A percentile compares a stretch with the other conserved stretches of the same genome.
Conservation (phyloP, 2,797 vertebrate species). For the Anguilla pacifica region DNA sequence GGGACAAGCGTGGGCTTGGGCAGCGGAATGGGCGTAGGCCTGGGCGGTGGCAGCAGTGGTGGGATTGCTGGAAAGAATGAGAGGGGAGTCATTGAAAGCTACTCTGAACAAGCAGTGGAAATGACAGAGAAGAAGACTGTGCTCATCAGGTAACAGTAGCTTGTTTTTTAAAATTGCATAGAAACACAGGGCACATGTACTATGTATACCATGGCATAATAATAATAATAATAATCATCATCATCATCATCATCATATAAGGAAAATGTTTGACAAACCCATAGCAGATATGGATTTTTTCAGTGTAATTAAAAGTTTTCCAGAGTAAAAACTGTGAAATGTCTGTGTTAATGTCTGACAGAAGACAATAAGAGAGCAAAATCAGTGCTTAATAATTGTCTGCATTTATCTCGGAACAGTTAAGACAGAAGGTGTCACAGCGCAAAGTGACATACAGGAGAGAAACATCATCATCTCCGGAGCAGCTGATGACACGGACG, state of each 20-base stretch:
- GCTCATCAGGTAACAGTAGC: conserved; percentile 74
- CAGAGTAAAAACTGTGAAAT: too few relatives aligned
- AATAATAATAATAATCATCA: background rate
- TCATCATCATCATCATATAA: background rate
- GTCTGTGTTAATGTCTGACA: too few relatives aligned
- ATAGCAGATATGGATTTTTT: background rate
- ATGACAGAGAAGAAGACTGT: conserved; percentile 74
- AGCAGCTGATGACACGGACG: conserved; percentile 68
- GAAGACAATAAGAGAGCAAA: background rate
- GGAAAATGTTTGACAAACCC: background rate
- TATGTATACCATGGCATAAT: background rate
- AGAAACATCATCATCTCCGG: conserved; percentile 71
- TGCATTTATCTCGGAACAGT: conserved; percentile 62
- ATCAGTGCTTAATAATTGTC: background rate
- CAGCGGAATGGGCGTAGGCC: conserved; percentile 32
- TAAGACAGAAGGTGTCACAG: conserved; percentile 69
- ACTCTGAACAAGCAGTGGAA: conserved; percentile 71
- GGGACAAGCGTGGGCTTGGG: conserved; percentile 28
- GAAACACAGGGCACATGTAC: background rate
- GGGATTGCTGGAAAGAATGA: conserved; percentile 20
- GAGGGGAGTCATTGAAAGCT: conserved; percentile 47
- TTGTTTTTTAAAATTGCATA: background rate
- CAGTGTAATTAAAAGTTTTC: too few relatives aligned
- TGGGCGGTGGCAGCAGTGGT: background rate
- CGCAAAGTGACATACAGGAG: conserved; percentile 69